A percentile compares a stretch with the other conserved stretches of the same genome.
Evolutionary conservation across 2,113 vertebrate species (phyloP).

Genomic region (Scartelaos histophorus): DNA sequence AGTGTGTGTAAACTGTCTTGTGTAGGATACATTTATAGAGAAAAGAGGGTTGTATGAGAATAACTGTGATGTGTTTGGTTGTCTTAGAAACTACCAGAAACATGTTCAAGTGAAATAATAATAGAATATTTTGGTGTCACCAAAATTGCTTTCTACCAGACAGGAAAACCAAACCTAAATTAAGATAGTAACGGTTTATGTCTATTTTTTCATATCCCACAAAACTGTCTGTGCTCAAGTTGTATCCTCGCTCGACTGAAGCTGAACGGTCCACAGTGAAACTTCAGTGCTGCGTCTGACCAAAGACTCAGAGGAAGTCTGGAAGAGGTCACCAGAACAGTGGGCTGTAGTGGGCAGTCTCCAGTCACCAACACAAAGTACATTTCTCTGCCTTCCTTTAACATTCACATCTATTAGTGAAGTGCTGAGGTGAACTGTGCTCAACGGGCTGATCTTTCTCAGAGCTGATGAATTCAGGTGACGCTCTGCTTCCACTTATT

Average conservation of each 20-base stretch:
- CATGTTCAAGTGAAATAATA: slow-evolving; percentile 7
- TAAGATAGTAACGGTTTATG: slow-evolving; percentile 39
- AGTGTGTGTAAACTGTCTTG: not conserved
- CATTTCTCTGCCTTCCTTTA: slow-evolving; percentile 26
- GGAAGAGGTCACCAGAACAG: slow-evolving; percentile 33
- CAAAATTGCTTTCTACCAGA: slow-evolving; percentile 11
- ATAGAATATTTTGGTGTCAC: slow-evolving; percentile 10
- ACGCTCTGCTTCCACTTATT: too few species aligned
- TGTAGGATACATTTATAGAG: not conserved
- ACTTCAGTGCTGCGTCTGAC: slow-evolving; percentile 31
- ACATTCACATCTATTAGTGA: not conserved
- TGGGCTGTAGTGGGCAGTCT: slow-evolving; percentile 21
- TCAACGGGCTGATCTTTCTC: too few species aligned
- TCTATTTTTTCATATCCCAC: slow-evolving; percentile 46
- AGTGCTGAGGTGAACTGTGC: too few species aligned
- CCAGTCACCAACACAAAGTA: slow-evolving; percentile 34
- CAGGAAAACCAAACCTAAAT: slow-evolving; percentile 38
- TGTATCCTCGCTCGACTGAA: slow-evolving; percentile 11
- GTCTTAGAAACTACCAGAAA: not conserved
- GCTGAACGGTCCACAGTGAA: slow-evolving; percentile 4
- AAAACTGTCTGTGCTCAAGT: slow-evolving; percentile 24
- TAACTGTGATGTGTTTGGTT: not conserved
- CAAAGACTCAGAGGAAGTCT: slow-evolving; percentile 38
- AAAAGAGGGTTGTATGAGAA: not conserved
- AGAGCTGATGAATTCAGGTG: too few species aligned